Evolutionary conservation across 1,140 invertebrate genomes (phyloP), one percentile per base, ranked within the genome.

Genomic region (Drosophila triauraria): DNA sequence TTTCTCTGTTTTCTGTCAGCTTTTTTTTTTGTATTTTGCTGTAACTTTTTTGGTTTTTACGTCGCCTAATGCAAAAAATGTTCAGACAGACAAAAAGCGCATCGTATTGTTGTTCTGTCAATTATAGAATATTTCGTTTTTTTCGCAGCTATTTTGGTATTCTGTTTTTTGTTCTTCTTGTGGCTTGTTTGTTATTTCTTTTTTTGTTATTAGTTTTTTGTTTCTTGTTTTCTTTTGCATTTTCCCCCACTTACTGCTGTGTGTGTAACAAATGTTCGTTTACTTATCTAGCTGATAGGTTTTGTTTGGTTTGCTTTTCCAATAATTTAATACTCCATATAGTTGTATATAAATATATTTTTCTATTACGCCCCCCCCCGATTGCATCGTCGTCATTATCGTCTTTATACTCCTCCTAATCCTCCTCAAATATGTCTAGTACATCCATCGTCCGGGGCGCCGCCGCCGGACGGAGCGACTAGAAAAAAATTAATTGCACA

Each of bases 341-440:
- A 88, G 72, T 90, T 91, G 82, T 90, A 91, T 91, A 91, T 91
- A 90, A 90, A 91, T 91, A 90, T 91, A 91, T 91, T 91, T 91
- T 91, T 91, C 85, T 90, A 91, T 91, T 90, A 91, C 80, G 83
- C 72, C 76, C 71, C 72, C 76, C 70, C 53, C 77, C 75, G 67
- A 72, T 82, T 85, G 79, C 70, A 80, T 78, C 70, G 67, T 84
- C 72, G 54, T 75, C 68, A 51, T 74, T 79, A 72, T 88, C 67
- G 72, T 77, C 68, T 40, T 38, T 42, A 42, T 56, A 23, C 53
- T 56, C 53, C 53, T 25, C 53, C 53, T 78, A 59, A 53, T 44
- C 60, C 43, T 50, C 48, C 58, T 50, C 46, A 47, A 77, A 70
- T 82, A 56, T 27, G 63, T 72, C 75, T 69, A 64, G 70, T 74